Evolutionary conservation across 2,888 invertebrate species (phyloP).

Genomic region (Serrognathus titanus): DNA sequence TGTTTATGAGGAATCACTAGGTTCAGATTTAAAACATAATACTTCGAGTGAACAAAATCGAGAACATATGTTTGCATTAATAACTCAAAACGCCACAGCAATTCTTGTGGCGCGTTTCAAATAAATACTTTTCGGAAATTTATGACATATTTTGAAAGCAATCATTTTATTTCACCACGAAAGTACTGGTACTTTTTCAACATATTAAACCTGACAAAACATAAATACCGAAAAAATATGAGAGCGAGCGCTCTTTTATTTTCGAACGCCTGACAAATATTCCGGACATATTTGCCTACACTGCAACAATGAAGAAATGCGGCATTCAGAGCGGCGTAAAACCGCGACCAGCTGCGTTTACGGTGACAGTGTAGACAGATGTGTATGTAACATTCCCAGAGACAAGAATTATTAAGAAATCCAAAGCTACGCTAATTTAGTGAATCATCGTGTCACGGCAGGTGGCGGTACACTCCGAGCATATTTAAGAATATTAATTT

Average conservation of each 20-base stretch:
- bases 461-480: slow-evolving; percentile 36
- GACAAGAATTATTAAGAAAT: slow-evolving; percentile 44
- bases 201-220: slow-evolving; percentile 29
- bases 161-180: slow-evolving; percentile 21
- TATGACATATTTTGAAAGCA: slow-evolving; percentile 22
- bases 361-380: slow-evolving; percentile 38
- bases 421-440: slow-evolving; percentile 43
- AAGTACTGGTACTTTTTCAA: slow-evolving; percentile 21
- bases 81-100: not conserved
- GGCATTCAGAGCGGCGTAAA: not conserved
- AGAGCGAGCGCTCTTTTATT: slow-evolving; percentile 17
- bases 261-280: slow-evolving; percentile 30
- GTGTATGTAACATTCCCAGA: slow-evolving; percentile 33
- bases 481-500: slow-evolving; percentile 37
- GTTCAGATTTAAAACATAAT: too few relatives aligned
- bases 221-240: slow-evolving; percentile 30
- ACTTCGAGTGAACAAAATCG: too few relatives aligned
- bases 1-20: too few relatives aligned
- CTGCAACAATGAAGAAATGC: slow-evolving; percentile 11
- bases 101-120: slow-evolving; percentile 7
- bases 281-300: slow-evolving; percentile 32
- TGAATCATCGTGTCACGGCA: slow-evolving; percentile 41
- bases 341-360: slow-evolving; percentile 15
- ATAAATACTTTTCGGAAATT: slow-evolving; percentile 18
- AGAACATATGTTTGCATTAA: too few relatives aligned